These are phyloP conservation scores for Alviniconcha marisindica DNA, from an alignment of 1,140 invertebrate species.

Conservation along the genomic window DNA sequence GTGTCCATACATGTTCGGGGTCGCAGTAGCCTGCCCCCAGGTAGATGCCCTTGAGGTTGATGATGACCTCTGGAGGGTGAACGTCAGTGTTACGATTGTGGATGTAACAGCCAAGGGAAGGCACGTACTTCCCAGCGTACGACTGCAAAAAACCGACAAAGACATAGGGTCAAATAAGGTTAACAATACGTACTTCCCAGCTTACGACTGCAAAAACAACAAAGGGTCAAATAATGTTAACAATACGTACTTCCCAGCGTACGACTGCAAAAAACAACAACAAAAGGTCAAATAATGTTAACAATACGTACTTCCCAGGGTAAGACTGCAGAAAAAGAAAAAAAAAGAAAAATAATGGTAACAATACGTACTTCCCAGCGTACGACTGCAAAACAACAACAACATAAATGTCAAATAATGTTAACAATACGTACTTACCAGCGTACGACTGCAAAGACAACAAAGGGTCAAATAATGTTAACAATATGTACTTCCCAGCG, in stretches of 20 bases:
- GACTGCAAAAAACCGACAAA: constrained; percentile 18
- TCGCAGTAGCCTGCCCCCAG: constrained; percentile 37
- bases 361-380: constrained; percentile 44
- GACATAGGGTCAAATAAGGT: background rate
- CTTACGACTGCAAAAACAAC: too few relatives aligned
- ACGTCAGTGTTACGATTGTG: constrained; percentile 3
- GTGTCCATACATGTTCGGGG: constrained; percentile 38
- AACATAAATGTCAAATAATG: background rate
- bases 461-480: too few relatives aligned
- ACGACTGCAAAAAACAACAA: too few relatives aligned
- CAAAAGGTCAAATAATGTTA: too few relatives aligned
- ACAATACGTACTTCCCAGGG: too few relatives aligned
- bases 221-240: too few relatives aligned
- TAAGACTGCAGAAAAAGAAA: too few relatives aligned
- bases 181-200: too few relatives aligned
- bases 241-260: too few relatives aligned
- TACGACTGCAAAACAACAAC: constrained; percentile 32
- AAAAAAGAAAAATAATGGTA: background rate
- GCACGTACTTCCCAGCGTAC: constrained; percentile 47
- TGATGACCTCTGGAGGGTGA: background rate
- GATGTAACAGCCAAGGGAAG: constrained; percentile 38
- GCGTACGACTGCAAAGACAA: too few relatives aligned
- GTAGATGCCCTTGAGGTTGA: constrained; percentile 40
- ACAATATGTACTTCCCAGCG: too few relatives aligned
- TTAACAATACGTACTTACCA: too few relatives aligned